phyloP scores from a whole-genome alignment of 2,797 vertebrate genomes.

The Potorous gilbertii region DNA sequence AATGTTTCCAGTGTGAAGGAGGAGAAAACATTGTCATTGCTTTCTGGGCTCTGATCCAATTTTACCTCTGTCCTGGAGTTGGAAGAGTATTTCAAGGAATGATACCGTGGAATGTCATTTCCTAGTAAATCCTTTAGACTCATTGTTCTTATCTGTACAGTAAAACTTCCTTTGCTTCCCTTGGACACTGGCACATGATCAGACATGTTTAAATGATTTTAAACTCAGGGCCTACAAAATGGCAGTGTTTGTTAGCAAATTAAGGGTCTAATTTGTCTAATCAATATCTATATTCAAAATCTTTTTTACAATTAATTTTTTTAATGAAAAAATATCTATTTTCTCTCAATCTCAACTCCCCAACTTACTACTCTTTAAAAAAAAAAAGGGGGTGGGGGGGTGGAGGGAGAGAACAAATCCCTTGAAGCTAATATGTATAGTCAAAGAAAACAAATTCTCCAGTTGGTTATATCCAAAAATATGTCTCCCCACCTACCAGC shows the following conservation, averaged over 20 bases:
- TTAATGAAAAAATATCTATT: background rate
- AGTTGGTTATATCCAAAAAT: background rate
- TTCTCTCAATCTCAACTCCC: background rate
- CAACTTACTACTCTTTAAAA: background rate
- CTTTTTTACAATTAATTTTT: background rate
- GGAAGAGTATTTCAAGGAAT: constrained; percentile 23
- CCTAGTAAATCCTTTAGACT: constrained; percentile 3
- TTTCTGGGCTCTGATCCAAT: constrained; percentile 26
- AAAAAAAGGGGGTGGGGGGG: background rate
- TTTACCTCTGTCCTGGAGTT: constrained; percentile 12
- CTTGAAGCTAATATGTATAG: background rate
- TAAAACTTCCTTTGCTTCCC: background rate
- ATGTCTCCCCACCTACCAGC: background rate
- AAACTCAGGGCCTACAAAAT: constrained; percentile 24
- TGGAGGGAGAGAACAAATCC: background rate
- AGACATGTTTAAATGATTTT: constrained; percentile 15
- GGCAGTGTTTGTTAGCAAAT: constrained; percentile 14
- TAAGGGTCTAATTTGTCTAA: background rate
- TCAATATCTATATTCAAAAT: background rate
- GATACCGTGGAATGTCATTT: constrained; percentile 23
- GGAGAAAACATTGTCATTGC: constrained; percentile 49
- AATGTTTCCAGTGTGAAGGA: constrained; percentile 53
- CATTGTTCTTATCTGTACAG: background rate
- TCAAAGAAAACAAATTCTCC: background rate
- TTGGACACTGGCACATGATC: constrained; percentile 22